Percentiles rank a stretch among this genome's conserved stretches.
Evolutionary conservation across 2,888 invertebrate genomes (phyloP).

Genomic region (Luperina nickerlii): DNA sequence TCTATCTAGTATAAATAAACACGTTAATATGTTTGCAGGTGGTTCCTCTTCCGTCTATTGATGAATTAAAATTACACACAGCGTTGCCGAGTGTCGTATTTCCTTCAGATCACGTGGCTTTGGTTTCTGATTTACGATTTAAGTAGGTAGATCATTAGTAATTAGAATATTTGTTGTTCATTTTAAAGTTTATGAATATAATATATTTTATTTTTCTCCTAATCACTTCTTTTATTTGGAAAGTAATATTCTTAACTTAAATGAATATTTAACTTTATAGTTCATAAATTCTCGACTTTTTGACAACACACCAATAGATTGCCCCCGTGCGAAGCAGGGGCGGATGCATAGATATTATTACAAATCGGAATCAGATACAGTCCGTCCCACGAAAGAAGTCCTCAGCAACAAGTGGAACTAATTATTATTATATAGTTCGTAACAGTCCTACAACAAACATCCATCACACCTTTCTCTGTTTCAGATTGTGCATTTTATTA

Average conservation of each 20-base stretch:
- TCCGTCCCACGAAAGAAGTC: too few species aligned
- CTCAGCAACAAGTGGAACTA: too few species aligned
- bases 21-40: slow-evolving; percentile 86
- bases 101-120: slow-evolving; percentile 98
- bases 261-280: too few species aligned
- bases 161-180: not conserved
- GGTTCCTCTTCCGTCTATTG: slow-evolving; percentile 94
- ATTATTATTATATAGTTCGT: too few species aligned
- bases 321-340: not conserved
- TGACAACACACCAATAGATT: not conserved
- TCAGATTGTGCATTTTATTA: too few species aligned
- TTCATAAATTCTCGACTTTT: not conserved
- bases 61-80: slow-evolving; percentile 93
- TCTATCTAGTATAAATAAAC: not conserved
- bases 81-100: slow-evolving; percentile 97
- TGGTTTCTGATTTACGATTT: slow-evolving; percentile 94
- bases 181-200: slow-evolving; percentile 11
- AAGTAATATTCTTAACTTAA: not conserved
- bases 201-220: not conserved
- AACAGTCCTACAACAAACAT: too few species aligned
- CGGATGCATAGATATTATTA: not conserved
- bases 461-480: too few species aligned
- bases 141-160: slow-evolving; percentile 63
- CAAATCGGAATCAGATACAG: not conserved
- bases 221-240: not conserved